These are phyloP conservation scores for Avahi laniger DNA, from an alignment of 2,797 vertebrate genomes.

Conservation along the genomic window DNA sequence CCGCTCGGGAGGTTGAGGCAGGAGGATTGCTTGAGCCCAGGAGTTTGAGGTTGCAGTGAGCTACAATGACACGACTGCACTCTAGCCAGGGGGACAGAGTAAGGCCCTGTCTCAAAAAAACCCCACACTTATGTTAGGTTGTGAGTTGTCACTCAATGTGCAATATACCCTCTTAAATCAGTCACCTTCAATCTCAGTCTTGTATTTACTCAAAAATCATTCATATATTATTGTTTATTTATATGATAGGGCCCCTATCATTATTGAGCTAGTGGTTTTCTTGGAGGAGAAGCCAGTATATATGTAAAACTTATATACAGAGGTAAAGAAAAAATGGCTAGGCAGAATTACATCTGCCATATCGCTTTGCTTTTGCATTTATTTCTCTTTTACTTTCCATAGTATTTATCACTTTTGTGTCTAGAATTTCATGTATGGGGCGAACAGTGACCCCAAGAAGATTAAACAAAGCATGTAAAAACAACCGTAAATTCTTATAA, in stretches of 20 bases:
- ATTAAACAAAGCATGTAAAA: slow-evolving; percentile 15
- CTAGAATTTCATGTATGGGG: not conserved
- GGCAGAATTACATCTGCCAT: not conserved
- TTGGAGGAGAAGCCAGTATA: not conserved
- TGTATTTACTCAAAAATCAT: slow-evolving; percentile 3
- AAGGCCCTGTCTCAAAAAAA: too few species aligned
- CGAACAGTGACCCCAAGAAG: not conserved
- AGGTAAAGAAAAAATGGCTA: not conserved
- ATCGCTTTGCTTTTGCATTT: not conserved
- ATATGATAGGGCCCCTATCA: not conserved
- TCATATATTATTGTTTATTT: not conserved
- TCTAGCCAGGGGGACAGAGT: too few species aligned
- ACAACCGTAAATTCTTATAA: not conserved
- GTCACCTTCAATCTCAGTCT: not conserved
- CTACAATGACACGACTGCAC: too few species aligned
- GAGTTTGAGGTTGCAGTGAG: too few species aligned
- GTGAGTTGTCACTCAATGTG: not conserved
- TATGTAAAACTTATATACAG: not conserved
- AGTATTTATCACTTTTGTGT: not conserved
- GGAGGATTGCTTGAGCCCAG: too few species aligned
- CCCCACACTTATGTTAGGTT: not conserved
- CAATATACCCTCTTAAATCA: not conserved
- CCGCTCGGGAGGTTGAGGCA: too few species aligned
- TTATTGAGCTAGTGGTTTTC: not conserved
- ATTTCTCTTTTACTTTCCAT: not conserved